A percentile compares a stretch with the other conserved stretches of the same genome.
These are phyloP conservation scores for Hystrix cristata DNA, from an alignment of 2,113 vertebrate species.

Conservation along the genomic window DNA sequence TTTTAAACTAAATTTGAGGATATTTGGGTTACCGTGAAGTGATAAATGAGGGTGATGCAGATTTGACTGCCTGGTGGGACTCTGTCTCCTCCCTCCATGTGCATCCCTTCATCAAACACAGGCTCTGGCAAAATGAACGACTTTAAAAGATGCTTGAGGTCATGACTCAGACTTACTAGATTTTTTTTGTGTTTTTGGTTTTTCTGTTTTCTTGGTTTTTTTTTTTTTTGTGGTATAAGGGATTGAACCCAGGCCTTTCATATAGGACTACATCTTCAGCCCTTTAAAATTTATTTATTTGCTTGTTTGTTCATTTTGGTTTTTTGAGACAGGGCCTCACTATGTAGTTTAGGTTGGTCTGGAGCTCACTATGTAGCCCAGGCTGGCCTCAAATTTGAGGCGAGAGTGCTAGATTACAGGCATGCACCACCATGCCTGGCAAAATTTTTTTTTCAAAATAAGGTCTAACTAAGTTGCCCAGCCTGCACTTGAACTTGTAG, in stretches of 20 bases:
- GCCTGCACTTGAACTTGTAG: not conserved
- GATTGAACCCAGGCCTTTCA: not conserved
- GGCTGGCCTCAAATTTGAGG: not conserved
- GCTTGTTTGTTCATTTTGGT: not conserved
- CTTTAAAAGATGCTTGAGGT: not conserved
- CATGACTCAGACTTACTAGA: not conserved
- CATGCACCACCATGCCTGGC: not conserved
- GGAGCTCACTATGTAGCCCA: not conserved
- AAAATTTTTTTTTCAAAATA: not conserved
- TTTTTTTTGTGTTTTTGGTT: not conserved
- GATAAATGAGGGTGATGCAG: not conserved
- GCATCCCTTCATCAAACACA: not conserved
- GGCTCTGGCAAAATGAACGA: constrained; percentile 1
- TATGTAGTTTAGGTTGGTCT: not conserved
- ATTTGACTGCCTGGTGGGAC: not conserved
- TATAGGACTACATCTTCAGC: not conserved
- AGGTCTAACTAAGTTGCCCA: not conserved
- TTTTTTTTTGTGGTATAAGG: not conserved
- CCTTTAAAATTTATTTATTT: not conserved
- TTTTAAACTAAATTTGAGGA: not conserved
- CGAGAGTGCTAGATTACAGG: not conserved
- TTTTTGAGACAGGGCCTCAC: not conserved
- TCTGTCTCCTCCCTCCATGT: not conserved
- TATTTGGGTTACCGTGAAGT: not conserved
- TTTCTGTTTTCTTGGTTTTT: not conserved